A percentile compares a stretch with the other conserved stretches of the same genome.
Evolutionary conservation across 1,140 invertebrate species (phyloP).

Genomic region (Neodiprion lecontei): DNA sequence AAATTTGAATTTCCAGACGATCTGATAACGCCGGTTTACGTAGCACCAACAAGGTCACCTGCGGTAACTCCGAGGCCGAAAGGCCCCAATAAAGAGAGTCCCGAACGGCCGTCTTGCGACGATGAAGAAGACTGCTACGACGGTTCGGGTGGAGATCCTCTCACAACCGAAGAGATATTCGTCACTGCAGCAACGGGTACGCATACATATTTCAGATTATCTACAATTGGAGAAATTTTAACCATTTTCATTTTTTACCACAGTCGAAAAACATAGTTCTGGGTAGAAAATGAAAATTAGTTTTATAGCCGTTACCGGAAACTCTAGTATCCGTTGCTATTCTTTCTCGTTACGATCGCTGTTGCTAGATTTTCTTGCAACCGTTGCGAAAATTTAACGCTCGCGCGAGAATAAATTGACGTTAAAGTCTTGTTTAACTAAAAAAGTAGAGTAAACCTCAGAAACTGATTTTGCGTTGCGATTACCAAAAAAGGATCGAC

Average conservation of each 20-base stretch:
- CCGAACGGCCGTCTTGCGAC: conserved; percentile 66
- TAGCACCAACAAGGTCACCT: conserved; percentile 79
- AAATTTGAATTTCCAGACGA: conserved; percentile 67
- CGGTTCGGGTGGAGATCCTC: conserved; percentile 76
- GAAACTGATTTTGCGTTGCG: no score
- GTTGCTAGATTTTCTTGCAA: no score
- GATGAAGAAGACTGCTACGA: conserved; percentile 82
- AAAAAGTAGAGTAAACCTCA: no score
- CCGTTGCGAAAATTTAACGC: no score
- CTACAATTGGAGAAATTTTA: conserved; percentile 17
- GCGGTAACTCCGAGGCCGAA: conserved; percentile 63
- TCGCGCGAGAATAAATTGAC: no score
- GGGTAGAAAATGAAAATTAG: no score
- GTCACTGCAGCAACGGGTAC: conserved; percentile 65
- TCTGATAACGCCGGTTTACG: conserved; percentile 90
- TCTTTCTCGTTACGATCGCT: no score
- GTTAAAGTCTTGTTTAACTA: no score
- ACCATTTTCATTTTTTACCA: not conserved
- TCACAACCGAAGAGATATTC: conserved; percentile 69
- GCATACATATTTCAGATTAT: conserved; percentile 29
- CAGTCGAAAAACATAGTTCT: no score
- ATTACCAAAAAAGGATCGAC: no score
- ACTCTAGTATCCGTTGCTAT: no score
- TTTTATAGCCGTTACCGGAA: no score
- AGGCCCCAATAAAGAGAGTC: conserved; percentile 45